A percentile compares a stretch with the other conserved stretches of the same genome.
phyloP scores from a whole-genome alignment of 1,140 invertebrate species.

The Drosophila navojoa region DNA sequence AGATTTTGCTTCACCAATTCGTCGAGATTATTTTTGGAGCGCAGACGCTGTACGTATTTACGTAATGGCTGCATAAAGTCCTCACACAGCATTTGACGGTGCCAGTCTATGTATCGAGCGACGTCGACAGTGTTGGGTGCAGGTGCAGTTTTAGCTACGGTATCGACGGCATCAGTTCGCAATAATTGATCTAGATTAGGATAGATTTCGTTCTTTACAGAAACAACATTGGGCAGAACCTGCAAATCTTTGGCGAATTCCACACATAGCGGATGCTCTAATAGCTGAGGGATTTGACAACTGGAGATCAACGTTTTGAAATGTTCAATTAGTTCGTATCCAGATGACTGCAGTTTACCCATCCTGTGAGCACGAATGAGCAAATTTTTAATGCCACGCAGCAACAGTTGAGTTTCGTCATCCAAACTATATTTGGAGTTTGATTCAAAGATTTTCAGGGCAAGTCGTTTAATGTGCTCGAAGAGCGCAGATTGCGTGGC shows the following conservation, averaged over 20 bases:
- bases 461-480: constrained; percentile 35
- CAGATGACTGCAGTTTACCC: constrained; percentile 26
- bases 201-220: constrained; percentile 61
- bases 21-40: constrained; percentile 60
- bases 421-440: constrained; percentile 24
- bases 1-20: constrained; percentile 67
- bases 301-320: constrained; percentile 49
- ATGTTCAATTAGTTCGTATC: constrained; percentile 46
- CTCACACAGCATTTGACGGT: constrained; percentile 90
- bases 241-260: constrained; percentile 31
- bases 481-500: constrained; percentile 40
- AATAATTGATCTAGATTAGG: constrained; percentile 62
- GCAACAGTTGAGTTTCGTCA: constrained; percentile 30
- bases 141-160: too few species aligned
- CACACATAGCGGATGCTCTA: constrained; percentile 24
- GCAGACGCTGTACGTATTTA: constrained; percentile 66
- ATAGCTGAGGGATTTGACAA: constrained; percentile 5
- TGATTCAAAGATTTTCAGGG: constrained; percentile 23
- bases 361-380: constrained; percentile 52
- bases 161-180: background rate
- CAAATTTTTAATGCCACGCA: constrained; percentile 54
- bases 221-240: background rate
- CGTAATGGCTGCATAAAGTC: constrained; percentile 88
- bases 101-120: constrained; percentile 90
- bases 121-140: constrained; percentile 12